Evolutionary conservation across 1,140 invertebrate species (phyloP), one percentile per base, ranked within the genome.

Genomic region (Acromyrmex echinatior): DNA sequence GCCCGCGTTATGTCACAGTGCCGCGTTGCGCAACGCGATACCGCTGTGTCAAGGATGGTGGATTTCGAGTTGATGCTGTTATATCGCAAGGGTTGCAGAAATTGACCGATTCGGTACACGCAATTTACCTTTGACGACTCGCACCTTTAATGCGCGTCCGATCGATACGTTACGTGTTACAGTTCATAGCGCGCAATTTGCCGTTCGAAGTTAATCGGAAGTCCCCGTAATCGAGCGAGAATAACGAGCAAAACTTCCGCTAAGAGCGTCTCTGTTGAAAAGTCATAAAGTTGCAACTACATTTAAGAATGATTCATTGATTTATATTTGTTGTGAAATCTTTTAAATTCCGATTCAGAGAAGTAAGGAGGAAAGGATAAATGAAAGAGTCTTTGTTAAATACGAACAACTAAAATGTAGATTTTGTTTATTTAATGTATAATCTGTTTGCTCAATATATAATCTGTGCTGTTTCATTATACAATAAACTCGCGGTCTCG

Each of bases 1-100:
- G 63, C 14, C 77, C 53, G 39, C 80, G 45, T 73, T 60, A 25
- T 62, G 49, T 35, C 80, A 76, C 56, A 25, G 45, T 45, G 21
- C 51, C 65, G 58, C 71, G 81, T 86, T 87, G 82, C 82, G 73
- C 80, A 84, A 84, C 76, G 65, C 84, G 49, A 79, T 79, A 2
- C 28, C 18, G 16, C 51, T 16, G 16, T 31, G 76, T 35, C 12
- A 25, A 18, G 76, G 25, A 45, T 66, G 62, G 74, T 78, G 39
- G 60, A 80, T 84, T 82, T 84, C 70, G 56, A 51, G 58, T 76
- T 62, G 53, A 53, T 14, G 80, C 53, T 25, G 28, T 84, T 84
- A 76, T 53, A 31, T 51, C 25, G 53, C 28, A 84, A 53, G 56
- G 80, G 56, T 39, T 51, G 56, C 70, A 70, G 18, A 74, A 74